Evolutionary conservation across 2,113 vertebrate species (phyloP).

Genomic region (Balaeniceps rex): DNA sequence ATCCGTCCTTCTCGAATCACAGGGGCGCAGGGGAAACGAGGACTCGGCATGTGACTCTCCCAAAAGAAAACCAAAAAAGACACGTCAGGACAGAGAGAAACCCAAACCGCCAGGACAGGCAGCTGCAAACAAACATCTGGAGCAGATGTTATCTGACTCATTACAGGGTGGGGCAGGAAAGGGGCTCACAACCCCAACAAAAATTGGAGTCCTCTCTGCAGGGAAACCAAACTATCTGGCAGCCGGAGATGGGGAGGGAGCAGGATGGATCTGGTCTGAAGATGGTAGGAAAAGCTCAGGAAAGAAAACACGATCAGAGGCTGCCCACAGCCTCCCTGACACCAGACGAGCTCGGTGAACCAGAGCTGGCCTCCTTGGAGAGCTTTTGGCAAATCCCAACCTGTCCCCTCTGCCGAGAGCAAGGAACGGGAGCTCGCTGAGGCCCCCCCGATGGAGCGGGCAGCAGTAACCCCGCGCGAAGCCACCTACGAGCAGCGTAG

Average conservation of each 20-base stretch:
- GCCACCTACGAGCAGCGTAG: neutral
- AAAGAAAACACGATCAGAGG: neutral
- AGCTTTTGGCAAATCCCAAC: neutral
- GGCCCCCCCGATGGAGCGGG: accelerated
- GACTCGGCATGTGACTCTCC: neutral
- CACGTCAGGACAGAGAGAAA: neutral
- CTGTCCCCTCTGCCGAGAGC: neutral
- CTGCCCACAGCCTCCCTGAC: neutral
- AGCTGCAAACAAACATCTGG: conserved; percentile 17
- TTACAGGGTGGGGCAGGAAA: conserved; percentile 32
- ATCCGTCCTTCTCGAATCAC: neutral
- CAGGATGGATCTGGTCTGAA: neutral
- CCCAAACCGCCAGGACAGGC: neutral
- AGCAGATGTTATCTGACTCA: conserved; percentile 46
- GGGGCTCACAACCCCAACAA: conserved; percentile 2
- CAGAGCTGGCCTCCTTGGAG: neutral
- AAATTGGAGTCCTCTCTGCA: neutral
- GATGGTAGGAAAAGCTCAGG: neutral
- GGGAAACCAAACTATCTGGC: neutral
- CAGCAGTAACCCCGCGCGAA: neutral
- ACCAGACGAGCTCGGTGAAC: neutral
- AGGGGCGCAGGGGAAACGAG: neutral
- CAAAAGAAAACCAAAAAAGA: neutral
- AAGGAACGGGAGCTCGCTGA: neutral
- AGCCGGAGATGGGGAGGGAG: neutral